phyloP scores from a whole-genome alignment of 2,113 vertebrate species.

The Pitta sordida region DNA sequence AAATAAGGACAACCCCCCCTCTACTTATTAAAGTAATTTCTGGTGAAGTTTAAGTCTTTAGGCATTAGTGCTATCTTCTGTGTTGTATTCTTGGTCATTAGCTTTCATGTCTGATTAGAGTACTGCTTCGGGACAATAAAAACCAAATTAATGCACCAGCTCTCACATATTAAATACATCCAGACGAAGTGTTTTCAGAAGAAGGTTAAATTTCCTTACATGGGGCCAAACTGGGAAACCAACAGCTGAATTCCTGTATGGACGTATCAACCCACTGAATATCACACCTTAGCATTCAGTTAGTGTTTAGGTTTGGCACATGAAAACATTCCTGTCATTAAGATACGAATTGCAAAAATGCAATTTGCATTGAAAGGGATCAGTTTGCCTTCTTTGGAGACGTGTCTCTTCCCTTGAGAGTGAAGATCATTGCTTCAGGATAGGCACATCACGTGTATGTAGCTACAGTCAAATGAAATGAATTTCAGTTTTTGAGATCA shows the following conservation, averaged over 20 bases:
- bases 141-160: not conserved
- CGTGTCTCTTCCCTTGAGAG: not conserved
- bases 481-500: not conserved
- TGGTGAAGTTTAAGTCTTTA: not conserved
- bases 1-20: not conserved
- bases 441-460: rapidly evolving
- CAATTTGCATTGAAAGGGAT: not conserved
- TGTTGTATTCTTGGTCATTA: not conserved
- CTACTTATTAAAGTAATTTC: not conserved
- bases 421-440: not conserved
- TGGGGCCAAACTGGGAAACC: not conserved
- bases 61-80: not conserved
- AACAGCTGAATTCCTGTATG: not conserved
- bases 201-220: not conserved
- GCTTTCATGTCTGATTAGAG: not conserved
- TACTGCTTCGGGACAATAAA: not conserved
- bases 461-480: not conserved
- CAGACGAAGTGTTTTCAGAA: not conserved
- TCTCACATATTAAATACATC: not conserved
- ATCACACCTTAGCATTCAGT: not conserved
- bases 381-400: not conserved
- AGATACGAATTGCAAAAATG: not conserved
- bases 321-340: not conserved
- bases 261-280: not conserved
- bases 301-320: not conserved